Percentiles rank a stretch among this genome's conserved stretches.
Conservation (phyloP, 1,140 invertebrate genomes). For the Geopemphigus sp. region DNA sequence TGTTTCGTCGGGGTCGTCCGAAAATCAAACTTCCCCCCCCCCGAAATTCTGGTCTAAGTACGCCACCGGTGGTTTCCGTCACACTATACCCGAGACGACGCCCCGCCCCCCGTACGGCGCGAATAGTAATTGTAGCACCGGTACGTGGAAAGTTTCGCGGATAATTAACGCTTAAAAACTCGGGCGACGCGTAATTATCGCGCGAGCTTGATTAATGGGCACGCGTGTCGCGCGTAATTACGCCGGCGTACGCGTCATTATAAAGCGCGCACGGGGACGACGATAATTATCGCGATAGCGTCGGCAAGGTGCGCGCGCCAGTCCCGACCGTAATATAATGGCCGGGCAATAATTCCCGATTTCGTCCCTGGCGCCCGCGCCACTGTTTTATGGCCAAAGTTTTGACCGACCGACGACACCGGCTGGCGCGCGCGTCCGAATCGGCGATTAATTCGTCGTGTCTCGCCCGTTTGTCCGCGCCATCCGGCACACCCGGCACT, state of each 20-base stretch:
- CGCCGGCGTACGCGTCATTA: not conserved
- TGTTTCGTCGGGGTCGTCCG: too few relatives aligned
- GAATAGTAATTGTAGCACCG: not conserved
- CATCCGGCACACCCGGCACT: too few relatives aligned
- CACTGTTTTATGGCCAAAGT: constrained; percentile 29
- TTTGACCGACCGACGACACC: not conserved
- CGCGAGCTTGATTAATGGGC: constrained; percentile 34
- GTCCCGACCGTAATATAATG: too few relatives aligned
- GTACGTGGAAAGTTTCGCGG: not conserved
- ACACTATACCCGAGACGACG: too few relatives aligned
- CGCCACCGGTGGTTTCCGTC: too few relatives aligned
- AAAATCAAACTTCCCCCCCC: too few relatives aligned
- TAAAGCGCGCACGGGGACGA: not conserved
- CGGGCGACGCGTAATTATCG: not conserved
- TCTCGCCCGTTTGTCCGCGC: not conserved
- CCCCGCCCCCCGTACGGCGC: too few relatives aligned
- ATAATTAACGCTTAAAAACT: constrained; percentile 35
- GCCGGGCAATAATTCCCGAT: too few relatives aligned
- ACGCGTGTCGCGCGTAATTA: constrained; percentile 10
- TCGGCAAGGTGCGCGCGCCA: too few relatives aligned
- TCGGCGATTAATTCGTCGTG: constrained; percentile 26
- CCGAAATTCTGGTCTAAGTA: too few relatives aligned
- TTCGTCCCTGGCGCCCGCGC: not conserved
- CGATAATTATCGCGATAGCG: not conserved
- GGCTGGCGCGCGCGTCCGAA: constrained; percentile 27